Conservation (phyloP, 2,113 vertebrate genomes). For the Microtus ochrogaster region DNA sequence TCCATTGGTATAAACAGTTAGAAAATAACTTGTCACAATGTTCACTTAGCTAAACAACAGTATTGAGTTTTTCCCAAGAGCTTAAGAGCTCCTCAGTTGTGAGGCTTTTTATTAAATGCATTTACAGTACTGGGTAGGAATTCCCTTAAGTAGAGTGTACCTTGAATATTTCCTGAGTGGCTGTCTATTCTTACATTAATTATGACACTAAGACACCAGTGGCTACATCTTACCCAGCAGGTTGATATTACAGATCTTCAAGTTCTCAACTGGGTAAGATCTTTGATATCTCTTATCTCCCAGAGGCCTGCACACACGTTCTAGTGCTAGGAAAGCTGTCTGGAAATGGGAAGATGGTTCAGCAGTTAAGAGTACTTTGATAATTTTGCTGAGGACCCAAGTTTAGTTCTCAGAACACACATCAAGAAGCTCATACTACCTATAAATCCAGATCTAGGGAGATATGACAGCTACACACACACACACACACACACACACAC, state of each 20-base stretch:
- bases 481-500: not conserved
- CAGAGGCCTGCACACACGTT: fast-evolving
- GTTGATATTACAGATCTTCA: not conserved
- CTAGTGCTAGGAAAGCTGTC: not conserved
- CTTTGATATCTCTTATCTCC: not conserved
- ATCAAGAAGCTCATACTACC: not conserved
- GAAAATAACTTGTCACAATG: too few relatives aligned
- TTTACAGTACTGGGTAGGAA: not conserved
- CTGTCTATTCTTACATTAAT: not conserved
- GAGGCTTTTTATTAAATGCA: not conserved
- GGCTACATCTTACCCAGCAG: not conserved
- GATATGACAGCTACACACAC: not conserved
- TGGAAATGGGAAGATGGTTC: not conserved
- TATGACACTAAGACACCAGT: not conserved
- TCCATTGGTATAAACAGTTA: not conserved
- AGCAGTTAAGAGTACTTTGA: not conserved
- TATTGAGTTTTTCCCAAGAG: not conserved
- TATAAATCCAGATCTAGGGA: not conserved
- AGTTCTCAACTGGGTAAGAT: not conserved
- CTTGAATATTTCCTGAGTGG: not conserved
- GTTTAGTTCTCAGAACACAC: not conserved
- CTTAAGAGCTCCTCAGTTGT: not conserved
- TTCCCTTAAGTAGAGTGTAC: not conserved
- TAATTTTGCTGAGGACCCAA: not conserved
- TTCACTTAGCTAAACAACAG: not conserved